Base-by-base conservation (phyloP, 2,797 vertebrate species). In the Takifugu ocellatus region DNA sequence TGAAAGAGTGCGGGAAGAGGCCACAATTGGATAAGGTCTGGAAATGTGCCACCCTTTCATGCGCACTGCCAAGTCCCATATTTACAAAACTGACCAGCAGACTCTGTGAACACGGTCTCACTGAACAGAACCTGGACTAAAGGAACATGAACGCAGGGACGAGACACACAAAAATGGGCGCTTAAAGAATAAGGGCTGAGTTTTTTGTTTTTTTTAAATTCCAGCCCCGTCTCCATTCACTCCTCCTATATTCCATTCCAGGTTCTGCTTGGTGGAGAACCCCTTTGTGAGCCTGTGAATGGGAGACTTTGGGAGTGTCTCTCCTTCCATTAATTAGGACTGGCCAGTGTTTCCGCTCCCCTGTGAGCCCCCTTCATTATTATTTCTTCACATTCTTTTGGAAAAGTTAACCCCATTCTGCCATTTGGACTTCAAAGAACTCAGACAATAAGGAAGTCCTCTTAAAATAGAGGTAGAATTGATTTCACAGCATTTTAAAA, bases 261-360 rank as follows among this genome's bases (percentile, higher is more conserved):
- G 85, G 92, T 93, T 94, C 91, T 93, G 93, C 93, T 93, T 89
- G 89, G 90, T 86, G 89, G 90, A 91, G 85, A 87, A 65, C 85
- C 78, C 88, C 88, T 92, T 95, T 96, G 94, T 95, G 87, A 81
- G 72, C 52, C 54, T 66, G 61, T 94, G 92, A 94, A 95, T 92
- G 86, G 90, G 78, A 91, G 87, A 85, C 88, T 89, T 90, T 85
- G 86, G 90, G 82, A 87, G 84, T 85, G 75, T 83, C 87, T 85
- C 89, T 89, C 85, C 80, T 83, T 84, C 91, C 90, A 91, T 92
- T 93, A 94, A 94, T 93, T 92, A 92, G 88, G 88, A 84, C 82
- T 84, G 81, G 81, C 82, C 83, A 78, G 84, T 76, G 86, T 91
- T 93, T 93, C 92, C 88, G 89, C 86, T 88, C 87, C 90, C 89